Base-by-base conservation (phyloP, 2,797 vertebrate species). In the Ctenopoma multispine region DNA sequence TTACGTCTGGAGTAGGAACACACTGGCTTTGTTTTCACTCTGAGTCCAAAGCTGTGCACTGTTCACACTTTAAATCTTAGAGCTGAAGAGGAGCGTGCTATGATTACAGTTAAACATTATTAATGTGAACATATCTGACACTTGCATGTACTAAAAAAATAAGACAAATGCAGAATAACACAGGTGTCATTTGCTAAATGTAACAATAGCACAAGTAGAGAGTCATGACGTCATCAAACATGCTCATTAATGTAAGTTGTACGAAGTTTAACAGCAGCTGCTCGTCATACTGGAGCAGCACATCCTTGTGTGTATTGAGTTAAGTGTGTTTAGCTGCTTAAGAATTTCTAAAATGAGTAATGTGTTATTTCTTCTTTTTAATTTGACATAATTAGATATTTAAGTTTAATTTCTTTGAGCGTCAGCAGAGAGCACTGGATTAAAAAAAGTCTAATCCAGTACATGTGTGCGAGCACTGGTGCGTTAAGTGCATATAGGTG, bases 321-420 rank as follows among this genome's bases (percentile, higher is more conserved):
- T 7, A 44, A 27, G 14, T 18, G 12, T 17, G 21, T 12, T 43
- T 43, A 34, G 17, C 27, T 63, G 6, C 40, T n/a, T 12, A 23
- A 36, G 53, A 4, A 55, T 63, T 61, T 41, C 8, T 40, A 12
- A 36, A 9, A 12, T 36, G 34, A 36, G 34, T 36, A 12, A 29
- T 48, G 12, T 75, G 12, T 36, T 61, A 9, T 40, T 60, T 43
- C 4, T 9, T 54, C 27, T 10, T 63, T 50, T 21, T 63, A 41
- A 29, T 24, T 58, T 72, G 15, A 34, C 49, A 65, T 63, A 60
- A 63, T 63, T 74, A 47, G 41, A 75, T 10, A 38, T 48, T 51
- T 40, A 40, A 40, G 38, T 14, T 56, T 77, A 8, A 79, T 80
- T 77, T 81, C 54, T 75, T 56, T 47, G 58, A 57, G 40, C 61